Percentiles rank a stretch among this genome's conserved stretches.
phyloP scores from a whole-genome alignment of 2,888 invertebrate species.

The Cactoblastis cactorum region DNA sequence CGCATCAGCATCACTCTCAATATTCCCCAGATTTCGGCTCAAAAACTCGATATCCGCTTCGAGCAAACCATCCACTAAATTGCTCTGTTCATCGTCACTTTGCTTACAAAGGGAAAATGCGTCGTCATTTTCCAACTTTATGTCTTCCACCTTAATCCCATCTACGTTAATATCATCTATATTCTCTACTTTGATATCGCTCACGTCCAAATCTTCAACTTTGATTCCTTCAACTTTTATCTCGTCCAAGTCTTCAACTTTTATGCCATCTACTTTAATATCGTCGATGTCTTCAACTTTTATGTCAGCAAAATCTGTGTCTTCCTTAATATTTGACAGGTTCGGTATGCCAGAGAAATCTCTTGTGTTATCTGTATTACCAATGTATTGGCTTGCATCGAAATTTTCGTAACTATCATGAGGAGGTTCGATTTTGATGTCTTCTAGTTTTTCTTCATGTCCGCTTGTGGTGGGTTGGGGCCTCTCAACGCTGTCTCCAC shows the following conservation, averaged over 20 bases:
- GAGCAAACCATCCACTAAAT: constrained; percentile 65
- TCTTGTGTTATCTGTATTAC: constrained; percentile 52
- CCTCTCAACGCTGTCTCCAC: constrained; percentile 59
- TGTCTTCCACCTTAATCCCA: constrained; percentile 65
- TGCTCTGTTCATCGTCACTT: constrained; percentile 54
- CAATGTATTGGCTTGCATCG: constrained; percentile 62
- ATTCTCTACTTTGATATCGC: constrained; percentile 61
- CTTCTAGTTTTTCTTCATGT: constrained; percentile 56
- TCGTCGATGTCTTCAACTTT: constrained; percentile 73
- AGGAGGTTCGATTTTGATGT: constrained; percentile 59
- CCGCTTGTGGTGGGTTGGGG: constrained; percentile 60
- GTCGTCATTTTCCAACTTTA: constrained; percentile 65
- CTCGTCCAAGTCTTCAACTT: constrained; percentile 64
- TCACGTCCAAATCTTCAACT: constrained; percentile 61
- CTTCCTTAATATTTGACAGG: constrained; percentile 47
- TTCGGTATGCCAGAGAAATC: constrained; percentile 53
- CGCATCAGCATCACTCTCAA: constrained; percentile 74
- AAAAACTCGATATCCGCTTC: constrained; percentile 75
- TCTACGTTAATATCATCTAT: constrained; percentile 62
- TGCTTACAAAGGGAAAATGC: constrained; percentile 62
- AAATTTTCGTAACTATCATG: constrained; percentile 61
- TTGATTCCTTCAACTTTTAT: constrained; percentile 66
- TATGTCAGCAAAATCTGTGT: constrained; percentile 65
- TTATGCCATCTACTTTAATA: constrained; percentile 67
- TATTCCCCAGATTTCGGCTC: constrained; percentile 69